Percentiles rank a stretch among this genome's conserved stretches.
Evolutionary conservation across 2,888 invertebrate species (phyloP).

Genomic region (Dioctria rufipes): DNA sequence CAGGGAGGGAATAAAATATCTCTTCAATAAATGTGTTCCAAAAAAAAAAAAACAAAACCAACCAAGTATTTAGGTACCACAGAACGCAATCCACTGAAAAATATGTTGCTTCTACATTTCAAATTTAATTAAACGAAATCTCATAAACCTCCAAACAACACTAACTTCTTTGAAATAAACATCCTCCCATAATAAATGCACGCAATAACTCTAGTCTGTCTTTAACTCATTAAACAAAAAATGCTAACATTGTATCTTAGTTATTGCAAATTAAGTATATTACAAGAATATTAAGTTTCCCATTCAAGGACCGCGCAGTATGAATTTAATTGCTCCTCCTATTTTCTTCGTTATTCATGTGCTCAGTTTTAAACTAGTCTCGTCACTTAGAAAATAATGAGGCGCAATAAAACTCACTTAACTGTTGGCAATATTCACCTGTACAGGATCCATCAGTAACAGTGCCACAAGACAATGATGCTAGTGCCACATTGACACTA

Average conservation of each 20-base stretch:
- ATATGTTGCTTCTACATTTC: too few species aligned
- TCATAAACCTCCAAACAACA: too few species aligned
- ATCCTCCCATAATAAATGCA: too few species aligned
- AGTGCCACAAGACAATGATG: conserved; percentile 24
- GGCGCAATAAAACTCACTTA: conserved; percentile 38
- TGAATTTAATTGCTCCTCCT: conserved; percentile 42
- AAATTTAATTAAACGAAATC: too few species aligned
- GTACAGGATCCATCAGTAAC: background rate
- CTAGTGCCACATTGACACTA: conserved; percentile 45
- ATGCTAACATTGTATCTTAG: conserved; percentile 45
- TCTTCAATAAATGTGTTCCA: too few species aligned
- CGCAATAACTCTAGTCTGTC: conserved; percentile 9
- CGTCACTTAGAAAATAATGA: conserved; percentile 46
- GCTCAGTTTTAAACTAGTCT: conserved; percentile 22
- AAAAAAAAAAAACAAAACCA: too few species aligned
- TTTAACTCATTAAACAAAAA: conserved; percentile 25
- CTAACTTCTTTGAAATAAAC: too few species aligned
- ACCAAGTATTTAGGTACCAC: too few species aligned
- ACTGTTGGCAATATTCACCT: conserved; percentile 43
- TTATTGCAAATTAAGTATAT: conserved; percentile 13
- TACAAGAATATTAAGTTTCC: conserved; percentile 30
- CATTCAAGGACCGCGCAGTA: conserved; percentile 21
- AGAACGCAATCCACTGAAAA: too few species aligned
- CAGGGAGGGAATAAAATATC: too few species aligned
- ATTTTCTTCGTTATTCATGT: conserved; percentile 26